Evolutionary conservation across 2,113 vertebrate genomes (phyloP), one percentile per base, ranked within the genome.

Genomic region (Pygathrix nemaeus): DNA sequence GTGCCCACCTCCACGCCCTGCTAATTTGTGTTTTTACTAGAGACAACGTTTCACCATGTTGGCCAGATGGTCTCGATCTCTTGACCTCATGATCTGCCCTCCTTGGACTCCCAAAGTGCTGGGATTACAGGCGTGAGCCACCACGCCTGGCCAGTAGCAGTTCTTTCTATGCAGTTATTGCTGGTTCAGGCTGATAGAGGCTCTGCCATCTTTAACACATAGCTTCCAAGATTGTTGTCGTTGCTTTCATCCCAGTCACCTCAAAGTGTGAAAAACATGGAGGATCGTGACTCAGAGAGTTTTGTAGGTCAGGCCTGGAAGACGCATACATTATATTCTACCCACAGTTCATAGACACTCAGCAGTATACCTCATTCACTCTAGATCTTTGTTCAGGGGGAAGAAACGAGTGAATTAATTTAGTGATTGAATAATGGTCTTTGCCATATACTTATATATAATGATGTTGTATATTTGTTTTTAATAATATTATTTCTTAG

Each of bases 401-500:
- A 50, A 38, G 30, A 5, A 38, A 3, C 4, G 14, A 14, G 1
- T n/a, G 23, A 82, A 64, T 27, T 23, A 52, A 20, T 78, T 61
- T 91, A 45, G 9, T n/a, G 52, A 86, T 43, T 57, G 87, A 79
- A 72, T 57, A 57, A 79, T 25, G 18, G 25, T 72, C 11, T 61
- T 70, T 57, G 72, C 2, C 21, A 64, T 10, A 21, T 83, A 52
- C 57, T 83, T 35, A 76, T 25, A 50, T 17, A 40, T 81, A 90
- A 92, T 70, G 35, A 82, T 38, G 3, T 64, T 70, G n/a, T 8
- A 50, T 16, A 73, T 2, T 59, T 52, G 30, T 1, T 87, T 64
- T 86, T 94, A 81, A 25, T 90, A 88, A 6, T 78, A 82, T 45
- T 50, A 85, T 50, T 70, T 32, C 16, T 91, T 84, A 82, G 43